phyloP scores from a whole-genome alignment of 2,113 vertebrate genomes.

The Coreoperca whiteheadi region DNA sequence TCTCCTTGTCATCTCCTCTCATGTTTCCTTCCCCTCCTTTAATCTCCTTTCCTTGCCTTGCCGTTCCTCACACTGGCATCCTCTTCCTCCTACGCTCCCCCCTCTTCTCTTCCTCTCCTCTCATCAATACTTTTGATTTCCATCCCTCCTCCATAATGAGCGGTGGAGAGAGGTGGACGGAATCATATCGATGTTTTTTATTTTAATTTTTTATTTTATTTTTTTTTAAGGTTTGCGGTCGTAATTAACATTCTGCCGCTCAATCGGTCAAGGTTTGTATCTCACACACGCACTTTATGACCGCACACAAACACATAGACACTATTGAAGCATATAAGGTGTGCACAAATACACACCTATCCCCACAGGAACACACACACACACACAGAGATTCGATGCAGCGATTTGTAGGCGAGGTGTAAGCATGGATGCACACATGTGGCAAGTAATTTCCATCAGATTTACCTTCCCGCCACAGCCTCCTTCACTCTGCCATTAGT shows the following conservation, averaged over 20 bases:
- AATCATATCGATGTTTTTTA: conserved; percentile 64
- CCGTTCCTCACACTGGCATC: neutral
- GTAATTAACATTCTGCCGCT: conserved; percentile 71
- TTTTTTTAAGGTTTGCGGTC: conserved; percentile 71
- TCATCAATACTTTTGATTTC: conserved; percentile 81
- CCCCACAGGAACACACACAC: conserved; percentile 9
- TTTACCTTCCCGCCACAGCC: conserved; percentile 31
- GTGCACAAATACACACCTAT: neutral
- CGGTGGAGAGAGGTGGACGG: conserved; percentile 50
- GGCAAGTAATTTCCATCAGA: conserved; percentile 52
- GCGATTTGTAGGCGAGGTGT: conserved; percentile 44
- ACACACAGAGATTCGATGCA: conserved; percentile 19
- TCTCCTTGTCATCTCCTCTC: no score
- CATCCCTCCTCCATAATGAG: conserved; percentile 73
- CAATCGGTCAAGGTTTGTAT: conserved; percentile 61
- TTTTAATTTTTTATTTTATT: no score
- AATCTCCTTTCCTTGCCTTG: neutral
- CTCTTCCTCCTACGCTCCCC: neutral
- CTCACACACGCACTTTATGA: neutral
- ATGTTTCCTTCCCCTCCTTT: neutral
- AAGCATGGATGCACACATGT: conserved; percentile 36
- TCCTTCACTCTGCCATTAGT: conserved; percentile 34
- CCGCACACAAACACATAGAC: neutral
- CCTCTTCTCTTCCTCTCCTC: neutral
- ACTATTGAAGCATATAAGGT: neutral